Evolutionary conservation across 2,113 vertebrate species (phyloP).

Genomic region (Gambusia affinis): DNA sequence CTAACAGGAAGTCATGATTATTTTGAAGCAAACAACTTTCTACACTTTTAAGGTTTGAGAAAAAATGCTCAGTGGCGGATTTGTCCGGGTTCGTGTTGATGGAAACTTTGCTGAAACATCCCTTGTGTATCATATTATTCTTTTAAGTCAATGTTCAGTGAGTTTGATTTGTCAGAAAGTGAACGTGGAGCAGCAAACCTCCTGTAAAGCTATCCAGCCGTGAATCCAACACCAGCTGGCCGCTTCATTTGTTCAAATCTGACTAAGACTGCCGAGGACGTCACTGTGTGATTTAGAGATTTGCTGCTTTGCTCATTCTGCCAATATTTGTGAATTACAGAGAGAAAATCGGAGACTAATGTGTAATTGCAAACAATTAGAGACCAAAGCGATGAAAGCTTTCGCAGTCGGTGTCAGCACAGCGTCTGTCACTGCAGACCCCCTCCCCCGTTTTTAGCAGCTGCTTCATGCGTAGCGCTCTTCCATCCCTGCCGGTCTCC

Average conservation of each 20-base stretch:
- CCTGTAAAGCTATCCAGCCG: conserved; percentile 11
- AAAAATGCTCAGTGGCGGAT: too few species aligned
- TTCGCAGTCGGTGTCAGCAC: background rate
- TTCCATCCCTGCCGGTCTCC: conserved; percentile 30
- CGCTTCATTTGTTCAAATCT: conserved; percentile 46
- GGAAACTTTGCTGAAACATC: too few species aligned
- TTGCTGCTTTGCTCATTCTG: conserved; percentile 14
- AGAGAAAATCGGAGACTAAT: conserved; percentile 9
- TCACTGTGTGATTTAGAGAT: conserved; percentile 28
- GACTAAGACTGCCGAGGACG: conserved; percentile 25
- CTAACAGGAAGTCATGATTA: too few species aligned
- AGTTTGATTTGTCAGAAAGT: conserved; percentile 44
- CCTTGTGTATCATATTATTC: too few species aligned
- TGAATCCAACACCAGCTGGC: conserved; percentile 61
- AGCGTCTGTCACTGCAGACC: conserved; percentile 11
- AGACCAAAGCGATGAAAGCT: conserved; percentile 1
- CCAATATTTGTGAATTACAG: conserved; percentile 26
- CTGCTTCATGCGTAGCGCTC: conserved; percentile 52
- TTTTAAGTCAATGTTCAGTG: background rate
- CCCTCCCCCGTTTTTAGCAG: conserved; percentile 47
- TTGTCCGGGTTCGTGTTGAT: too few species aligned
- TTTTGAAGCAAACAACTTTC: too few species aligned
- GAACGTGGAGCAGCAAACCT: conserved; percentile 13
- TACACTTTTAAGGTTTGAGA: too few species aligned
- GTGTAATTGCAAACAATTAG: background rate